Base-by-base conservation (phyloP, 2,888 invertebrate genomes). In the Timema cristinae region DNA sequence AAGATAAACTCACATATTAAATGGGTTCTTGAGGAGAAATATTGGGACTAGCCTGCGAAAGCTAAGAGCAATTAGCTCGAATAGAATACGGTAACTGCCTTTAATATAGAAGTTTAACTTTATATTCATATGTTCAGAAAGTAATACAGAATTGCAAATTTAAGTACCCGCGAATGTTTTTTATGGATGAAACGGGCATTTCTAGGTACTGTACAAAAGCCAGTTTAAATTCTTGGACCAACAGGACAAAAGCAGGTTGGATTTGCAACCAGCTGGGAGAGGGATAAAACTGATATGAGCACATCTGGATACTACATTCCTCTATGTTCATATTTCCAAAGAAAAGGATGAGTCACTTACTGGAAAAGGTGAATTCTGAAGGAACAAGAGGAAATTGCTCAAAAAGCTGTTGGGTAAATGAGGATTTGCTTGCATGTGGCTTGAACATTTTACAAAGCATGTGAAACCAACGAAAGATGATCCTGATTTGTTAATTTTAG, bases 291-390 rank as follows among this genome's bases (percentile, higher is more conserved):
- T 63, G 78, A 81, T 15, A 80, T 83, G 79, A 83, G 78, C 77
- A 79, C 80, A 75, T 77, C 81, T 66, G 81, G 83, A 10, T 68
- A 72, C 13, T 83, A 76, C 75, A 77, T 84, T 50, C 83, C 83
- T 7, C 83, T 4, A 82, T 84, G 82, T 83, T 84, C 76, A 83
- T 84, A 67, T 84, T 80, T 72, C 82, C 82, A 47, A 50, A 32
- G 9, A 50, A 50, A 11, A 70, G 70, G 32, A 63, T 82, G 80
- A 80, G 79, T 66, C 79, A 80, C 11, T 73, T 75, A 1, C 77
- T 84, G 10, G 79, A 81, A 74, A 80, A 80, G 70, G 81, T 80
- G 79, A 82, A 83, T 15, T 82, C 81, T 75, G 71, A 78, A 73
- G 79, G 80, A 52, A 79, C 82, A 7, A 73, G 83, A 61, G 78